Evolutionary conservation across 2,113 vertebrate species (phyloP), one percentile per base, ranked within the genome.

Genomic region (Ochotona princeps): DNA sequence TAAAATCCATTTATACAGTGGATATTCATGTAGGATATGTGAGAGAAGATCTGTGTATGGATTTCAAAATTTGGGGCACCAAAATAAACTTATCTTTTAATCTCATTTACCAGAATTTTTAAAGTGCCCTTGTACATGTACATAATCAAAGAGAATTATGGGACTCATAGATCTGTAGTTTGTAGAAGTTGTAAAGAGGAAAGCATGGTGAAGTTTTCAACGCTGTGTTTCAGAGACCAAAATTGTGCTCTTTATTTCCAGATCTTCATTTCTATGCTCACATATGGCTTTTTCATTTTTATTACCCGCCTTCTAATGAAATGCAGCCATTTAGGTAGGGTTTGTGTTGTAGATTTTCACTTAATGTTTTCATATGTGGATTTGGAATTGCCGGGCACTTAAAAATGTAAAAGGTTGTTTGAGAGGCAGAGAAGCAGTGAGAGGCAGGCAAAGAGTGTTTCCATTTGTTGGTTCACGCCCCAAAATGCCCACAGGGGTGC

Each of bases 271-370:
- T 63, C 76, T 38, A 17, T 7, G 85, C 73, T 72, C 25, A 63
- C 49, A 65, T n/a, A 25, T 38, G 28, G 26, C 75, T 95, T 72
- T 90, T 65, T 32, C 72, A 44, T 44, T 87, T 87, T 87, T 92
- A 38, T 93, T 65, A 79, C 90, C 32, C 83, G 38, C 26, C 35
- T 93, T 72, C 80, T 81, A 90, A 90, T 72, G 79, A 92, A 85
- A 88, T 85, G 30, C 66, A 82, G 11, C 32, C 65, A 35, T 44
- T 92, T 82, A 63, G 28, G 25, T 54, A 67, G 7, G 25, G 51
- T 21, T 4, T 91, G 30, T 51, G 79, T 49, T 95, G 92, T 79
- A 78, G 69, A 21, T 30, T 72, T 92, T 89, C 90, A 51, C 35
- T 69, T 92, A 32, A 20, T 82, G 57, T 57, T 49, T 94, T 74